A percentile compares a stretch with the other conserved stretches of the same genome.
These are phyloP conservation scores for Drosophila nigricruria DNA, from an alignment of 2,888 invertebrate genomes.

Conservation along the genomic window DNA sequence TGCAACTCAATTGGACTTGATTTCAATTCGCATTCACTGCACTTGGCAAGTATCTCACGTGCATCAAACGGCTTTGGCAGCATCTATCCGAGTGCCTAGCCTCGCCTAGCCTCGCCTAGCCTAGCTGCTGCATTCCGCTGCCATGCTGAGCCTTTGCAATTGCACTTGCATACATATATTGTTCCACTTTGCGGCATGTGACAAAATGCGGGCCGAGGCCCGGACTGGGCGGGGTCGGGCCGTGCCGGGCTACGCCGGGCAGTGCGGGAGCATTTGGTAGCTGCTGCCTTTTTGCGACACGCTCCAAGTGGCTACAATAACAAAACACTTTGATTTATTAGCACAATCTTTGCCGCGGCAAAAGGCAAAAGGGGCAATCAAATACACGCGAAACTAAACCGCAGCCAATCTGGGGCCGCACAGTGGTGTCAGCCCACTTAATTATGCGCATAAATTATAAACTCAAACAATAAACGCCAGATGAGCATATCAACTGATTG, in stretches of 20 bases:
- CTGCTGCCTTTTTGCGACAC: slow-evolving; percentile 33
- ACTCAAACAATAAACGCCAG: not conserved
- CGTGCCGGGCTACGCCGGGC: not conserved
- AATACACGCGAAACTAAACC: slow-evolving; percentile 61
- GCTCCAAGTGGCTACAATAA: slow-evolving; percentile 56
- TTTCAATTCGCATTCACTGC: slow-evolving; percentile 32
- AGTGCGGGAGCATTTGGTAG: not conserved
- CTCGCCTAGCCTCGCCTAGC: too few relatives aligned
- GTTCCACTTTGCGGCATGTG: slow-evolving; percentile 33
- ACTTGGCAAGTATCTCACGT: slow-evolving; percentile 18
- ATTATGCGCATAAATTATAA: slow-evolving; percentile 3
- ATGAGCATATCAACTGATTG: not conserved
- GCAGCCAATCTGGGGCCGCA: slow-evolving; percentile 55
- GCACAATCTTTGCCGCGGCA: slow-evolving; percentile 58
- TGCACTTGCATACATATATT: slow-evolving; percentile 36
- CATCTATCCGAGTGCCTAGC: slow-evolving; percentile 10
- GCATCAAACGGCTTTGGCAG: slow-evolving; percentile 23
- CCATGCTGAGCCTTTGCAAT: slow-evolving; percentile 4
- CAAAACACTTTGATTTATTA: slow-evolving; percentile 67
- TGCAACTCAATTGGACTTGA: slow-evolving; percentile 46
- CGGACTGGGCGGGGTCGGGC: not conserved
- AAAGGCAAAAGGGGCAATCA: slow-evolving; percentile 54
- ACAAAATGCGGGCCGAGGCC: slow-evolving; percentile 9
- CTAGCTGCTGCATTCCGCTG: not conserved
- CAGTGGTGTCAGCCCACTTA: slow-evolving; percentile 32